Evolutionary conservation across 2,797 vertebrate genomes (phyloP).

Genomic region (Falco berigora): DNA sequence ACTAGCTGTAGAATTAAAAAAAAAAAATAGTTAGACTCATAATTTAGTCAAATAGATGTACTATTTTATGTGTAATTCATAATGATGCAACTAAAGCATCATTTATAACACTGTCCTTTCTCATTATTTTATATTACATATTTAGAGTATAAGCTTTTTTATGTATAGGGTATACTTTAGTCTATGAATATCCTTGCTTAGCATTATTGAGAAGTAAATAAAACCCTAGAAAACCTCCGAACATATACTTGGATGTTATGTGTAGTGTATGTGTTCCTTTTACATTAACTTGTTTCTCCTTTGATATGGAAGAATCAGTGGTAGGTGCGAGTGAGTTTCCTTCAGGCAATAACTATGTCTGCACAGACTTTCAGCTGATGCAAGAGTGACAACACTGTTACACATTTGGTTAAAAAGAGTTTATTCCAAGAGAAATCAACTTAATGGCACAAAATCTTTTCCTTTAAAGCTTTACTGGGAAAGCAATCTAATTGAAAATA

Average conservation of each 20-base stretch:
- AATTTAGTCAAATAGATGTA: background rate
- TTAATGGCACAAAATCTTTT: background rate
- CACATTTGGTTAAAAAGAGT: background rate
- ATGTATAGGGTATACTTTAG: background rate
- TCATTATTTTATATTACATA: background rate
- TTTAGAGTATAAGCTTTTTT: background rate
- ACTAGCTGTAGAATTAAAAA: background rate
- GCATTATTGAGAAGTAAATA: background rate
- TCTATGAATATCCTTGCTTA: background rate
- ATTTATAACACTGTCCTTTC: background rate
- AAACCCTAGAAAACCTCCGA: background rate
- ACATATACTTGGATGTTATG: background rate
- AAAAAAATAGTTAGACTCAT: background rate
- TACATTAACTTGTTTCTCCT: background rate
- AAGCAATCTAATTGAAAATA: background rate
- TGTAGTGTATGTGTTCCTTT: background rate
- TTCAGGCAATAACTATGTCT: background rate
- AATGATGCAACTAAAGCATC: background rate
- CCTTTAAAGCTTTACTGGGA: background rate
- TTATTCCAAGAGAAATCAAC: slow-evolving; percentile 17
- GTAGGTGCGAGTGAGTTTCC: background rate
- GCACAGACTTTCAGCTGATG: background rate
- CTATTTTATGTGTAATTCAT: background rate
- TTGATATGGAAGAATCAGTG: background rate
- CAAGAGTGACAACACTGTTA: background rate